Evolutionary conservation across 2,888 invertebrate genomes (phyloP).

Genomic region (Sussaba pulchella): DNA sequence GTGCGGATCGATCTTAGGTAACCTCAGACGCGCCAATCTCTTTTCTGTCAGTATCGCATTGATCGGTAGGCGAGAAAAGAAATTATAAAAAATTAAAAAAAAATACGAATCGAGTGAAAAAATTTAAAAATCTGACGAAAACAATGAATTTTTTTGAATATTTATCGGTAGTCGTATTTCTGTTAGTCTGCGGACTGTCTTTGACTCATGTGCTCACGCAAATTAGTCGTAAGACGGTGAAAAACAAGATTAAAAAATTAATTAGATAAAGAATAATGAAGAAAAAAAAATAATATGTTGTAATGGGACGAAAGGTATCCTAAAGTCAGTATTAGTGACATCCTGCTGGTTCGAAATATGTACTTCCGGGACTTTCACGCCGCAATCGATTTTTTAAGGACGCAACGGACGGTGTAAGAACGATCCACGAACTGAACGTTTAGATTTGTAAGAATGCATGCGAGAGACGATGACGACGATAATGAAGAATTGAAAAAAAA

Average conservation of each 20-base stretch:
- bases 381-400: constrained; percentile 42
- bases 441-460: too few species aligned
- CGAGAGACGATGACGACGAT: constrained; percentile 15
- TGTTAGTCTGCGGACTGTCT: constrained; percentile 18
- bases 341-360: constrained; percentile 67
- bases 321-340: constrained; percentile 67
- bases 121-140: neutral
- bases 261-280: neutral
- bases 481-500: constrained; percentile 1
- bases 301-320: constrained; percentile 55
- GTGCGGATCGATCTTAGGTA: constrained; percentile 64
- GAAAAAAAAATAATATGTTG: constrained; percentile 29
- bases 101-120: neutral
- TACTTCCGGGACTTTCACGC: constrained; percentile 65
- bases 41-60: neutral
- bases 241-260: too few species aligned
- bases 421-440: constrained; percentile 7
- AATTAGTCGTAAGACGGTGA: neutral
- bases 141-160: neutral
- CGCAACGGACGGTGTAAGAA: constrained; percentile 33
- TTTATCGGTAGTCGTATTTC: neutral
- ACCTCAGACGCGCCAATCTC: neutral
- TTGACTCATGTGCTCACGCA: neutral
- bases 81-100: neutral
- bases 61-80: neutral